Base-by-base conservation (phyloP, 2,797 vertebrate species). In the Delichon dasypus region DNA sequence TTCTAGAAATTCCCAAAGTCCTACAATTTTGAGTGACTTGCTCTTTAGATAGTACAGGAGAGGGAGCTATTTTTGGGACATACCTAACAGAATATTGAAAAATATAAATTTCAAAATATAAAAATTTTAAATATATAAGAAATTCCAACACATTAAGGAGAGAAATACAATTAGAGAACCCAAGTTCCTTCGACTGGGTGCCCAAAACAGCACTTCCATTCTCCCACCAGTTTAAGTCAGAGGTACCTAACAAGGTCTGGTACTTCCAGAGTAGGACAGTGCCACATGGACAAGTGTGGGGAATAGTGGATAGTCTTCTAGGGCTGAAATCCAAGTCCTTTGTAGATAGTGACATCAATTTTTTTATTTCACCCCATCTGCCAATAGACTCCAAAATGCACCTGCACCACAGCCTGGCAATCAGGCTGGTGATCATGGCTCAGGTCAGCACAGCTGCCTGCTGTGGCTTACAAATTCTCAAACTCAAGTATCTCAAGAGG, bases 211-310 rank as follows among this genome's bases (percentile, higher is more conserved):
- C 38, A 38, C 15, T 36, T 85, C 26, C 10, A 23, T 57, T 76
- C 36, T 77, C 19, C 54, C 11, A 3, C 30, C 14, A n/a, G 29
- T 38, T 71, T 27, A 66, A 64, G 48, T 36, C 45, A 53, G 40
- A 77, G 21, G 13, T 38, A 85, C 10, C 12, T 29, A 68, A 51
- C 8, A 87, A 50, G 8, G 11, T 75, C 36, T 76, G 25, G 13
- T 34, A 26, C 29, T 30, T 62, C 40, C 20, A 45, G 25, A 18
- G 11, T 15, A 38, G 10, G 61, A 70, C 32, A 27, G 11, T 30
- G 10, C 6, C 65, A 27, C 40, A 45, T 2, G 8, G 16, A 53
- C 10, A 23, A 47, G 9, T 1, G 0, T 13, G n/a, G 11, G 7
- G 25, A 77, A 66, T 10, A 72, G 47, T 42, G 34, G 27, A 44